These are phyloP conservation scores for Epinotia demarniana DNA, from an alignment of 2,888 invertebrate genomes.

Conservation along the genomic window DNA sequence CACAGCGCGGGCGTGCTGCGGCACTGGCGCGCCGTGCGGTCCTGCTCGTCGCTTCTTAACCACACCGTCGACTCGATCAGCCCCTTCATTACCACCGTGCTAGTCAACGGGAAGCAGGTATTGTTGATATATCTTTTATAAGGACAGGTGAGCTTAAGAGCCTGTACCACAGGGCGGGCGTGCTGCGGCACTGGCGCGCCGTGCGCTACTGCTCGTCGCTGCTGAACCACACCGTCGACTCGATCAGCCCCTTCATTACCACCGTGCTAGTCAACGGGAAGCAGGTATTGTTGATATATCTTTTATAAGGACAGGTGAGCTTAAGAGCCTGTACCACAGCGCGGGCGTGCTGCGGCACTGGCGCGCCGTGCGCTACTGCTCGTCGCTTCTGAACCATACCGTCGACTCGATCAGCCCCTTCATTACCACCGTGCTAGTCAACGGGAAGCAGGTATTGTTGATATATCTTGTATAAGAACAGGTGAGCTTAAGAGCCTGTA, in stretches of 20 bases:
- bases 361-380: constrained; percentile 97
- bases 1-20: constrained; percentile 93
- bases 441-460: constrained; percentile 94
- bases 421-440: constrained; percentile 98
- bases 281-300: constrained; percentile 85
- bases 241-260: constrained; percentile 99
- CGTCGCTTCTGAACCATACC: constrained; percentile 95
- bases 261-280: constrained; percentile 99
- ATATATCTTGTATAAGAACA: constrained; percentile 46
- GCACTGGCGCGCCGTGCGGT: constrained; percentile 97
- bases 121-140: background rate
- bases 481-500: constrained; percentile 88
- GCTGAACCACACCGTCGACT: constrained; percentile 97
- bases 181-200: constrained; percentile 94
- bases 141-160: constrained; percentile 82
- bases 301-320: constrained; percentile 61
- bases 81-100: constrained; percentile 98
- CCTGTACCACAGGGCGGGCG: constrained; percentile 93
- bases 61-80: constrained; percentile 99
- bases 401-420: constrained; percentile 99
- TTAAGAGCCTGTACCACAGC: constrained; percentile 90
- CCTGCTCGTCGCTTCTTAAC: constrained; percentile 96
- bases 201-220: constrained; percentile 98
- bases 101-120: constrained; percentile 99
- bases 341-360: constrained; percentile 95